phyloP scores from a whole-genome alignment of 1,140 invertebrate genomes.

The Macrotrachela quadricornifera region DNA sequence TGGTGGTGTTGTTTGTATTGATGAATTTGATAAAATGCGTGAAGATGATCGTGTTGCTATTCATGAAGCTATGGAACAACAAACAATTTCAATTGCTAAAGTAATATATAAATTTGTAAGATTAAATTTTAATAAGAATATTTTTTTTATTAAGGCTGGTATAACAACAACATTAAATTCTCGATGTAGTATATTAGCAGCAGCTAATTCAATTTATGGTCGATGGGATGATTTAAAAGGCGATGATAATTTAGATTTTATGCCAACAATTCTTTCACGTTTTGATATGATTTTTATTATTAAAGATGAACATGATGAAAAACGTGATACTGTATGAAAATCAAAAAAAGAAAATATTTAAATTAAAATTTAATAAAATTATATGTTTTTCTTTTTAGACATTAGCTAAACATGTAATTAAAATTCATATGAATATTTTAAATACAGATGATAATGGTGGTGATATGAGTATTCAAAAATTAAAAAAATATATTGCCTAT shows the following conservation, averaged over 20 bases:
- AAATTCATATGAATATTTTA: slow-evolving; percentile 71
- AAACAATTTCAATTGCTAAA: slow-evolving; percentile 98
- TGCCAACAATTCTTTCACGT: slow-evolving; percentile 97
- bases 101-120: slow-evolving; percentile 25
- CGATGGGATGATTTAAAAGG: slow-evolving; percentile 95
- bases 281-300: slow-evolving; percentile 99
- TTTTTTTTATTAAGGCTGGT: slow-evolving; percentile 47
- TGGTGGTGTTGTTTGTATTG: slow-evolving; percentile 95
- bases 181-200: slow-evolving; percentile 85
- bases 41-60: slow-evolving; percentile 97
- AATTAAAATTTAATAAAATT: not conserved
- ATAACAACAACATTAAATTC: slow-evolving; percentile 97
- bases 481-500: slow-evolving; percentile 85
- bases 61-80: slow-evolving; percentile 99
- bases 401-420: slow-evolving; percentile 86
- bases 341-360: too few relatives aligned
- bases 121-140: not conserved
- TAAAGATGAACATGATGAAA: slow-evolving; percentile 81
- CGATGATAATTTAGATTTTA: slow-evolving; percentile 96
- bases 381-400: slow-evolving; percentile 32
- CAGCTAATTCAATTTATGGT: slow-evolving; percentile 92
- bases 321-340: slow-evolving; percentile 51
- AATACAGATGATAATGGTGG: slow-evolving; percentile 29
- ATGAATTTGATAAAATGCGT: slow-evolving; percentile 99
- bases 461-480: slow-evolving; percentile 59